These are phyloP conservation scores for Pelochelys cantorii DNA, from an alignment of 2,797 vertebrate genomes.

Conservation along the genomic window DNA sequence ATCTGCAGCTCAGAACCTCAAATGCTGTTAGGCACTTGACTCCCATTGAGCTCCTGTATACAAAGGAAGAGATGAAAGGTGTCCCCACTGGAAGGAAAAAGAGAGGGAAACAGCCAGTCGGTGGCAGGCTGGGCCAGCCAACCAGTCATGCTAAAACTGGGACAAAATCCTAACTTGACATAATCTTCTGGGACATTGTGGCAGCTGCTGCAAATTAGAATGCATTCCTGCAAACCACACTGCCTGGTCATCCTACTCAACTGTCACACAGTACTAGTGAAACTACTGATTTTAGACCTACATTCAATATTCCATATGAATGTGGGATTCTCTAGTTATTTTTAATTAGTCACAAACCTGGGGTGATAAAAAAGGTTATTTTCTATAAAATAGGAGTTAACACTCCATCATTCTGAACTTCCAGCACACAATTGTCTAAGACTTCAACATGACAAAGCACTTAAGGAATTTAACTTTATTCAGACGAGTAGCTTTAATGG, in stretches of 20 bases:
- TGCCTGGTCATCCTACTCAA: constrained; percentile 10
- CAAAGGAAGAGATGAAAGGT: background rate
- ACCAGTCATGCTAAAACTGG: background rate
- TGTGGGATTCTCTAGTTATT: background rate
- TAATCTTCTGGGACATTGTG: constrained; percentile 2
- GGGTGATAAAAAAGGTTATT: background rate
- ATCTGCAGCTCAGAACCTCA: background rate
- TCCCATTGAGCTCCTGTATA: background rate
- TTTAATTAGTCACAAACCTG: background rate
- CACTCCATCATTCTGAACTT: background rate
- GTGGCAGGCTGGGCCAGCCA: background rate
- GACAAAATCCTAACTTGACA: constrained; percentile 8
- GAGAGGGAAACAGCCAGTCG: background rate
- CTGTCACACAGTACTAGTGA: background rate
- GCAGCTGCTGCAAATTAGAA: background rate
- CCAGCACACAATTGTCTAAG: background rate
- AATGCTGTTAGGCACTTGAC: background rate
- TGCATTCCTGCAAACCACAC: background rate
- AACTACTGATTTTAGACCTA: constrained; percentile 6
- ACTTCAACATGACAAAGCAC: background rate
- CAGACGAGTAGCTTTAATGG: constrained; percentile 1
- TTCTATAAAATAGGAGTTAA: background rate
- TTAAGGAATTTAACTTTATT: constrained; percentile 28
- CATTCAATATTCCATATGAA: background rate
- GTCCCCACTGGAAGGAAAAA: background rate